A percentile compares a stretch with the other conserved stretches of the same genome.
These are phyloP conservation scores for Littorina saxatilis DNA, from an alignment of 1,140 invertebrate species.

Conservation along the genomic window DNA sequence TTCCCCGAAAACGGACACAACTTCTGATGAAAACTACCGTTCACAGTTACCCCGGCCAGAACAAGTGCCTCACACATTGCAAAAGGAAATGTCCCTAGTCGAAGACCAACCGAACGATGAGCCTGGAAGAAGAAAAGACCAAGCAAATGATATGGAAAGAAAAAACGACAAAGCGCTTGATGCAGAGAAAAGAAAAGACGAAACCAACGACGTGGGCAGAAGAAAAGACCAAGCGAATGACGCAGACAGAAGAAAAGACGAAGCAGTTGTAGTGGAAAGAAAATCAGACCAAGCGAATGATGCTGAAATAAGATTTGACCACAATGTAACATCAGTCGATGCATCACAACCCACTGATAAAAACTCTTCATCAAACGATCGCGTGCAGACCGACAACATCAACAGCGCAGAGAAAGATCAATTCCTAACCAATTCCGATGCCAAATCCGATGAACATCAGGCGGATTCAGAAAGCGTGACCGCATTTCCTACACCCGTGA, in stretches of 20 bases:
- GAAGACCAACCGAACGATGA: too few relatives aligned
- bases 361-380: not conserved
- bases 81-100: too few relatives aligned
- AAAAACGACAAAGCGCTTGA: too few relatives aligned
- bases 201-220: too few relatives aligned
- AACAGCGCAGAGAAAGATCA: not conserved
- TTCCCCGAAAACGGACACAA: too few relatives aligned
- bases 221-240: too few relatives aligned
- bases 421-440: not conserved
- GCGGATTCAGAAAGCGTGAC: not conserved
- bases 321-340: not conserved
- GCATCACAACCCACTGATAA: not conserved
- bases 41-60: too few relatives aligned
- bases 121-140: too few relatives aligned
- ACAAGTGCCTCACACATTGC: too few relatives aligned
- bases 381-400: not conserved
- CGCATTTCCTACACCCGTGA: not conserved
- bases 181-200: too few relatives aligned
- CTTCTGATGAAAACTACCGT: too few relatives aligned
- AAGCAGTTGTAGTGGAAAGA: not conserved
- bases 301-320: not conserved
- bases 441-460: not conserved
- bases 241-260: not conserved
- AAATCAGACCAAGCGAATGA: not conserved
- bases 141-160: too few relatives aligned